Percentiles rank a stretch among this genome's conserved stretches.
These are phyloP conservation scores for Drosophila sp. DNA, from an alignment of 1,140 invertebrate genomes.

Conservation along the genomic window DNA sequence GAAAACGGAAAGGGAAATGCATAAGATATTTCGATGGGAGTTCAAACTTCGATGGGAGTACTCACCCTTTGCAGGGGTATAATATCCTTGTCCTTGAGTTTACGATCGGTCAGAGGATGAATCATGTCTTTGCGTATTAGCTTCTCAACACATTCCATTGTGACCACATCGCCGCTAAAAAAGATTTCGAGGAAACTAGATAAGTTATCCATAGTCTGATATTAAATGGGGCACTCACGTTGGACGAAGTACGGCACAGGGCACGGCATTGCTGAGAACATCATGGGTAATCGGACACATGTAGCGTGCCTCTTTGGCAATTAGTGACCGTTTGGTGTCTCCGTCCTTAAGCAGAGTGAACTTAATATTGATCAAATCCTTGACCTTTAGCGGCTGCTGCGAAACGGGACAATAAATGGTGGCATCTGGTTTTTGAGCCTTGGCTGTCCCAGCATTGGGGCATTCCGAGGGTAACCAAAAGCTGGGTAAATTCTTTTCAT, in stretches of 20 bases:
- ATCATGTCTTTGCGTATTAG: constrained; percentile 98
- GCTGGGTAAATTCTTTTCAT: constrained; percentile 92
- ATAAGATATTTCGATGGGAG: not conserved
- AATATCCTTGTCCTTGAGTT: constrained; percentile 96
- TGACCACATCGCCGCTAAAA: constrained; percentile 94
- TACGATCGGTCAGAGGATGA: constrained; percentile 95
- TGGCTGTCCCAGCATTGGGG: constrained; percentile 90
- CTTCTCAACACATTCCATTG: constrained; percentile 97
- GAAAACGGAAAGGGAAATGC: constrained; percentile 34
- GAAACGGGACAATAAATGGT: constrained; percentile 97
- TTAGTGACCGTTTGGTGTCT: constrained; percentile 91
- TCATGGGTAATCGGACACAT: constrained; percentile 99
- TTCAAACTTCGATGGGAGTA: not conserved
- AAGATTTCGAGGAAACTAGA: not conserved
- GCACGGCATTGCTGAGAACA: constrained; percentile 96
- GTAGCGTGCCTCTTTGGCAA: constrained; percentile 94
- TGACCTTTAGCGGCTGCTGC: constrained; percentile 92
- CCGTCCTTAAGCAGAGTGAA: constrained; percentile 95
- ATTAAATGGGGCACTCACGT: constrained; percentile 87
- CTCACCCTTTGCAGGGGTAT: constrained; percentile 94
- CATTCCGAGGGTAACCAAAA: constrained; percentile 99
- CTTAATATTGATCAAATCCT: constrained; percentile 96
- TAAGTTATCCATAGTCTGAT: too few relatives aligned
- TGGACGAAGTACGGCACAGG: constrained; percentile 94
- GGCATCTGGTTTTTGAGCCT: constrained; percentile 93